Evolutionary conservation across 2,797 vertebrate genomes (phyloP).

Genomic region (Hafferia zeledoni): DNA sequence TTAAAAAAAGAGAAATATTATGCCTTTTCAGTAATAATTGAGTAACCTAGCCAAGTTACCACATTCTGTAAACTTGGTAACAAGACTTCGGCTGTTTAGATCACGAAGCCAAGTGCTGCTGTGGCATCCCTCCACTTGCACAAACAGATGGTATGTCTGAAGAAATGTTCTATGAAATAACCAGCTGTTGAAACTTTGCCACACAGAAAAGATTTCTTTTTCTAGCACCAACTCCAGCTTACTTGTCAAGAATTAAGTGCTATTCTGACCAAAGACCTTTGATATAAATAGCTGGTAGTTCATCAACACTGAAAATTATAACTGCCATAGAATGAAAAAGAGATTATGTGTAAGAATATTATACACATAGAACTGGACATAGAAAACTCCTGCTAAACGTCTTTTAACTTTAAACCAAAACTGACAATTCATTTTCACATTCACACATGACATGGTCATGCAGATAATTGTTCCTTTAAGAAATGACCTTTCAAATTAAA

Average conservation of each 20-base stretch:
- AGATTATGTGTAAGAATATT: background rate
- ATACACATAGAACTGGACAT: background rate
- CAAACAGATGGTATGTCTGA: background rate
- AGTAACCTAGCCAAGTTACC: background rate
- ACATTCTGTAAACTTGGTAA: background rate
- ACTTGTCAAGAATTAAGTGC: background rate
- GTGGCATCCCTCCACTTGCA: background rate
- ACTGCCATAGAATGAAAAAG: background rate
- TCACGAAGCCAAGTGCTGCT: background rate
- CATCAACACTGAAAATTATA: slow-evolving; percentile 21
- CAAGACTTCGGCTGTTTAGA: background rate
- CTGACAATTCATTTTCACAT: background rate
- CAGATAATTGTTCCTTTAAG: background rate
- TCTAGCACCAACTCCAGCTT: background rate
- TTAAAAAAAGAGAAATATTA: background rate
- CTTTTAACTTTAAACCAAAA: background rate
- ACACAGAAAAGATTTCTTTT: background rate
- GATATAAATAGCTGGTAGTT: background rate
- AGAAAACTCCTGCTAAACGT: background rate
- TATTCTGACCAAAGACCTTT: background rate
- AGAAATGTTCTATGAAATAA: background rate
- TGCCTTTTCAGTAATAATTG: background rate
- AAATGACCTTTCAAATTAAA: background rate
- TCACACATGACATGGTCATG: background rate
- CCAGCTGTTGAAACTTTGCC: background rate